Evolutionary conservation across 2,113 vertebrate genomes (phyloP), one percentile per base, ranked within the genome.

Genomic region (Accipiter cooperii): DNA sequence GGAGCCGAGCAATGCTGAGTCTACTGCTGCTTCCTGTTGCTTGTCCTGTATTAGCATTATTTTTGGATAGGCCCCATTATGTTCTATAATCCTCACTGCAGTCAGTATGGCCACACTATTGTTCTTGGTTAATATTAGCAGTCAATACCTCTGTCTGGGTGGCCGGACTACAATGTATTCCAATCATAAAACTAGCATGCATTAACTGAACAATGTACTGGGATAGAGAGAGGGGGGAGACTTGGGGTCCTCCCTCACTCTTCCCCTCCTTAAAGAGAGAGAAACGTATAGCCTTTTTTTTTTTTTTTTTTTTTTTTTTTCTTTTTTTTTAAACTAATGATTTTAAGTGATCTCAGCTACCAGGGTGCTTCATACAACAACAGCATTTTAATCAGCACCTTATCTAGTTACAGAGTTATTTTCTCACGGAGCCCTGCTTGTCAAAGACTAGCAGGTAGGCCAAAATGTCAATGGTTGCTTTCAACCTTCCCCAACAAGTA

Each of bases 21-120:
- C 98, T 98, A 99, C 98, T 98, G 97, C 98, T 97, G 98, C 98
- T 99, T 99, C 99, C 99, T 99, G 99, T 98, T 98, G 98, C 98
- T 98, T 98, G 98, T 97, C 98, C 98, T 97, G 98, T 96, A 95
- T 98, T 98, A 98, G 98, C 98, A 98, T 98, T 99, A 99, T 99
- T 99, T 98, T 99, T 99, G 98, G 98, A 98, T 98, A 80, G 97
- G 98, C 94, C 97, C 98, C 96, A 99, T 99, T 99, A 98, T 99
- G 98, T 98, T 98, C 98, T 83, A 95, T 99, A 99, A 99, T 99
- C 99, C 99, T 98, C 98, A 91, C 97, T 98, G 98, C 98, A 98
- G 99, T 98, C 98, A 98, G 96, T 96, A 98, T 95, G 98, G 98
- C 98, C 98, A 98, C 78, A 9, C 98, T 94, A 99, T 99, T 99